Conservation (phyloP, 2,113 vertebrate genomes). For the Ailuropoda melanoleuca region DNA sequence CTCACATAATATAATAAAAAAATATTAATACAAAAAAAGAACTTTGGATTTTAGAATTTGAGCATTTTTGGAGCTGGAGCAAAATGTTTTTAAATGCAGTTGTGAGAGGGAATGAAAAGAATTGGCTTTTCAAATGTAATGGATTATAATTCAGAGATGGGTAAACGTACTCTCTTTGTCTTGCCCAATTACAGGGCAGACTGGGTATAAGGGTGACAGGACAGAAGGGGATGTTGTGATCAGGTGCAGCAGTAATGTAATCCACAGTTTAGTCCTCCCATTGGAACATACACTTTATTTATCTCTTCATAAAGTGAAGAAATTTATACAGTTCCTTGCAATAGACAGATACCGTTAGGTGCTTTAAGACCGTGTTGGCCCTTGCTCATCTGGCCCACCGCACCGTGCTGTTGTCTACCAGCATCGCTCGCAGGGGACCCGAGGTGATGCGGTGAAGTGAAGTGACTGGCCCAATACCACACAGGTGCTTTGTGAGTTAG, state of each 20-base stretch:
- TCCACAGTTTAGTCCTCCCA: not conserved
- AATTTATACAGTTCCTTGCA: not conserved
- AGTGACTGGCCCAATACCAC: not conserved
- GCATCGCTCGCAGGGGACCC: not conserved
- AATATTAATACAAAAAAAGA: no score
- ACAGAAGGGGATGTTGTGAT: not conserved
- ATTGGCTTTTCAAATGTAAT: not conserved
- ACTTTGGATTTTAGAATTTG: not conserved
- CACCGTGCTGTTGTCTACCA: not conserved
- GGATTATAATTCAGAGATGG: not conserved
- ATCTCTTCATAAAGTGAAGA: not conserved
- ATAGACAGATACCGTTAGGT: not conserved
- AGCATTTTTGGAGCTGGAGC: slow-evolving; percentile 14
- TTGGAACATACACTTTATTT: not conserved
- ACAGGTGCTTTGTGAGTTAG: not conserved
- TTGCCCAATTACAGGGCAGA: not conserved
- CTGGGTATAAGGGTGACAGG: not conserved
- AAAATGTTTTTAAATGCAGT: not conserved
- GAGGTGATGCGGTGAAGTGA: not conserved
- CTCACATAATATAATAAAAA: no score
- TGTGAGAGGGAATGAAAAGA: slow-evolving; percentile 31
- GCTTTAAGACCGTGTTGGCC: not conserved
- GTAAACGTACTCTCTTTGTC: not conserved
- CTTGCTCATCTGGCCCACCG: not conserved
- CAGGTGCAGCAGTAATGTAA: not conserved